Conservation (phyloP, 1,140 invertebrate genomes). For the Rhysida immarginata region DNA sequence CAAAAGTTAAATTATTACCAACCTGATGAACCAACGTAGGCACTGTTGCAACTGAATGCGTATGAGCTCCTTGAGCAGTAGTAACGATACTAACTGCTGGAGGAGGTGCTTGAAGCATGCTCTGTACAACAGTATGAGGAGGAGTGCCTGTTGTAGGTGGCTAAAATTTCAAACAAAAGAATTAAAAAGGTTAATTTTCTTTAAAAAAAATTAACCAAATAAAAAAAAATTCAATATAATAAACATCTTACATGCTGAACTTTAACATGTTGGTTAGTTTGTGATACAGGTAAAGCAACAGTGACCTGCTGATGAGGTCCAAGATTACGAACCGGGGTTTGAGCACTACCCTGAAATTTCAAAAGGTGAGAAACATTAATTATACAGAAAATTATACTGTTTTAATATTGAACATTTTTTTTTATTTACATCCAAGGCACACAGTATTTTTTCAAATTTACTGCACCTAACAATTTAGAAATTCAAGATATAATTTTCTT, state of each 20-base stretch:
- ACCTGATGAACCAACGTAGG: neutral
- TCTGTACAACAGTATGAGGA: neutral
- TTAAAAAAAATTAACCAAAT: too few relatives aligned
- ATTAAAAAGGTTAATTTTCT: too few relatives aligned
- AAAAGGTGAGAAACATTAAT: conserved; percentile 11
- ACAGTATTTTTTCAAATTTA: too few relatives aligned
- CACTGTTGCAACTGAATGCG: neutral
- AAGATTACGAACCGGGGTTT: too few relatives aligned
- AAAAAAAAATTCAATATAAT: neutral
- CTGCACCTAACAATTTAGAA: too few relatives aligned
- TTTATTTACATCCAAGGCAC: too few relatives aligned
- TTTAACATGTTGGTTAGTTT: conserved; percentile 4
- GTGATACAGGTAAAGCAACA: conserved; percentile 13
- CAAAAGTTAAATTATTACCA: neutral
- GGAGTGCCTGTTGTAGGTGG: neutral
- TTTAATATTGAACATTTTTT: neutral
- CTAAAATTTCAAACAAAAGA: too few relatives aligned
- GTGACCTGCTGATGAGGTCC: conserved; percentile 15
- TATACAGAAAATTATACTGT: neutral
- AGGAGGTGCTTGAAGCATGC: neutral
- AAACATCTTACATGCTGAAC: conserved; percentile 6
- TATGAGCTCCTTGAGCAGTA: neutral
- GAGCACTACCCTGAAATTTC: too few relatives aligned
- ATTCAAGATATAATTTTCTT: too few relatives aligned
- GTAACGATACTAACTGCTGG: neutral